A percentile compares a stretch with the other conserved stretches of the same genome.
Conservation (phyloP, 1,140 invertebrate species). For the Leptopilina boulardi region DNA sequence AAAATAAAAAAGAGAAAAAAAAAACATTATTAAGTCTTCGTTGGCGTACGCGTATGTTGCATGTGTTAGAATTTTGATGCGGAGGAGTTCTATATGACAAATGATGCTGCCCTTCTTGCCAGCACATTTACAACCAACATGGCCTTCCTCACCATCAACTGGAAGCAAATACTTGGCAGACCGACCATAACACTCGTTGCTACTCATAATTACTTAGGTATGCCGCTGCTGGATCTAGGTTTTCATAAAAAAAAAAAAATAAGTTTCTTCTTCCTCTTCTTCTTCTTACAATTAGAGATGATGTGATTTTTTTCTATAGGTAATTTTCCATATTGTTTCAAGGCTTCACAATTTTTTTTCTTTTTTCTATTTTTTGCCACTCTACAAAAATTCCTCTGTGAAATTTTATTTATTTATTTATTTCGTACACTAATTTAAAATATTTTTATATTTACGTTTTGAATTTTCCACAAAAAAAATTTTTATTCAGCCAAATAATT, state of each 20-base stretch:
- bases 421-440: too few species aligned
- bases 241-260: not conserved
- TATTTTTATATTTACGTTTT: too few species aligned
- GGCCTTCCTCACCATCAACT: slow-evolving; percentile 94
- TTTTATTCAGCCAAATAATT: too few species aligned
- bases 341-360: too few species aligned
- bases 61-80: slow-evolving; percentile 91
- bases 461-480: too few species aligned
- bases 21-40: slow-evolving; percentile 57
- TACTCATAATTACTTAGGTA: slow-evolving; percentile 88
- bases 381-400: too few species aligned
- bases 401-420: too few species aligned
- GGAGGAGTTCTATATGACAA: slow-evolving; percentile 94
- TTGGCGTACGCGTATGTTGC: slow-evolving; percentile 72
- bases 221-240: slow-evolving; percentile 54
- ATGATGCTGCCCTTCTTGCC: slow-evolving; percentile 91
- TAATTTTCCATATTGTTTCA: too few species aligned
- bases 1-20: slow-evolving; percentile 37
- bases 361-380: too few species aligned
- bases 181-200: slow-evolving; percentile 91
- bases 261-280: too few species aligned
- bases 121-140: slow-evolving; percentile 92
- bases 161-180: slow-evolving; percentile 93
- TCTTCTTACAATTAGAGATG: not conserved
- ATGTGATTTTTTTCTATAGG: not conserved